Conservation (phyloP, 2,113 vertebrate species). For the Pipra filicauda region DNA sequence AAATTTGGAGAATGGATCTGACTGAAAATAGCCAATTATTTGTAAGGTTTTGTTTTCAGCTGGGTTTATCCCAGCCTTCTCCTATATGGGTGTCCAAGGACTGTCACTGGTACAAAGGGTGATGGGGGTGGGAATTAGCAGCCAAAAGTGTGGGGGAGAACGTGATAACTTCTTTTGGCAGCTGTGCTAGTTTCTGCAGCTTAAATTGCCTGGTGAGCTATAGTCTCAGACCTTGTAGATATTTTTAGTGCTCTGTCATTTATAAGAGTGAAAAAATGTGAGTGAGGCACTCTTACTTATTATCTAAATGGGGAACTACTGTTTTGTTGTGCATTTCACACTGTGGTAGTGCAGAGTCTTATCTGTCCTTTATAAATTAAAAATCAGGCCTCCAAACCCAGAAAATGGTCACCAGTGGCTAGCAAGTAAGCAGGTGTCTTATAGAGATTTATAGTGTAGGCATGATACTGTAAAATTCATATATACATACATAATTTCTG, state of each 20-base stretch:
- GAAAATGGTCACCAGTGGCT: not conserved
- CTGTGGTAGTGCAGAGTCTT: not conserved
- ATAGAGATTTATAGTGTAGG: not conserved
- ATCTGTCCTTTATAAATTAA: not conserved
- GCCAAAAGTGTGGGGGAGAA: not conserved
- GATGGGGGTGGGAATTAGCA: not conserved
- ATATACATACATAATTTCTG: not conserved
- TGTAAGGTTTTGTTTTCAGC: not conserved
- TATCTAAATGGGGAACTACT: not conserved
- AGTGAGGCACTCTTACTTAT: not conserved
- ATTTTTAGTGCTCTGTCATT: slow-evolving; percentile 40
- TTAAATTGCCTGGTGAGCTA: not conserved
- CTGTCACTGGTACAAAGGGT: not conserved
- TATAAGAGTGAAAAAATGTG: not conserved
- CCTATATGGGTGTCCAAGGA: not conserved
- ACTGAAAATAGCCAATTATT: not conserved
- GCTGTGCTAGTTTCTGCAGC: slow-evolving; percentile 11
- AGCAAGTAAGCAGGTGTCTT: not conserved
- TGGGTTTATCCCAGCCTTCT: not conserved
- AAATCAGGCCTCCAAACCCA: not conserved
- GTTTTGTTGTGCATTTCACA: not conserved
- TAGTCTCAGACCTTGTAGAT: not conserved
- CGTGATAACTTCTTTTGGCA: not conserved
- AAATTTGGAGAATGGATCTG: not conserved
- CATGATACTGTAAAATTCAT: not conserved